phyloP scores from a whole-genome alignment of 2,113 vertebrate species.

The Leucopsar rothschildi region DNA sequence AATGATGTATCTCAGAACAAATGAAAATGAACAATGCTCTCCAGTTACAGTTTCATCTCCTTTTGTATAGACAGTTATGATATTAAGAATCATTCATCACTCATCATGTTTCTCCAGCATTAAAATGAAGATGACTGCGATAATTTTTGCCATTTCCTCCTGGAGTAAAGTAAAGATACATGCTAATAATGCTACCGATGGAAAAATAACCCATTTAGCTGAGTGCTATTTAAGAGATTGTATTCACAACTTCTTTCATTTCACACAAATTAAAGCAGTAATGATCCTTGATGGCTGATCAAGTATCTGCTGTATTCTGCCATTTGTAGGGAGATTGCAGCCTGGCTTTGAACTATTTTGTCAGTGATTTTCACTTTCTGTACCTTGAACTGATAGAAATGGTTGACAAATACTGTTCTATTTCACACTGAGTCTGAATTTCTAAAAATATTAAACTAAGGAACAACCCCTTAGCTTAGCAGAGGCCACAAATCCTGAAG shows the following conservation, averaged over 20 bases:
- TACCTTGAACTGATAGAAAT: not conserved
- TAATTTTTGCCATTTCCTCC: constrained; percentile 52
- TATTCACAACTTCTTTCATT: constrained; percentile 35
- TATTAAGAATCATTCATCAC: constrained; percentile 34
- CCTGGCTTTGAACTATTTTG: not conserved
- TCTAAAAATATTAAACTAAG: not conserved
- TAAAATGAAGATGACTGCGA: constrained; percentile 21
- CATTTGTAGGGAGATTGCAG: not conserved
- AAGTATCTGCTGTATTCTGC: not conserved
- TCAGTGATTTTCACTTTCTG: not conserved
- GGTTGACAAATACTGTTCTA: not conserved
- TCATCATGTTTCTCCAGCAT: constrained; percentile 31
- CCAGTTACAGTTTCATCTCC: constrained; percentile 29
- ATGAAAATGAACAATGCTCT: constrained; percentile 28
- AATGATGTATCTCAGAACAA: constrained; percentile 31
- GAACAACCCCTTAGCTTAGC: not conserved
- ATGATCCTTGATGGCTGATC: constrained; percentile 12
- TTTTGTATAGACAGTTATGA: constrained; percentile 8
- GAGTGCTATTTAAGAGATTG: constrained; percentile 30
- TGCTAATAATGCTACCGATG: constrained; percentile 11
- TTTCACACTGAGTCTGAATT: not conserved
- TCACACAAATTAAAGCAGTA: constrained; percentile 33
- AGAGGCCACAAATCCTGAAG: not conserved
- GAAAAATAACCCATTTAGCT: constrained; percentile 52
- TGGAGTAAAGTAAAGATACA: not conserved